phyloP scores from a whole-genome alignment of 2,888 invertebrate species.

The Hypercompe scribonia region DNA sequence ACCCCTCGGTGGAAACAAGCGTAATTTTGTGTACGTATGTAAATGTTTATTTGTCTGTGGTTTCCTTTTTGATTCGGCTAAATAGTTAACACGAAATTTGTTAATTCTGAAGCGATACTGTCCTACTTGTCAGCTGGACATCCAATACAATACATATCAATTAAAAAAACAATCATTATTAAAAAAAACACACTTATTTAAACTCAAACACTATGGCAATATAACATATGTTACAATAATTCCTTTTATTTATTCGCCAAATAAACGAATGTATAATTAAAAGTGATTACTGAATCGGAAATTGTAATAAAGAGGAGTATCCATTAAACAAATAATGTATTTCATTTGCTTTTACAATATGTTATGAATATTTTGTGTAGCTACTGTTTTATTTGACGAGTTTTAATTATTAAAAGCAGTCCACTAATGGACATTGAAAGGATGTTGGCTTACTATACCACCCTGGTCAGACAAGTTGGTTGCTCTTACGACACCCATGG shows the following conservation, averaged over 20 bases:
- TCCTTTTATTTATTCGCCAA: conserved; percentile 24
- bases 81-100: too few relatives aligned
- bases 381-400: not conserved
- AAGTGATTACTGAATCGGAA: conserved; percentile 38
- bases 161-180: not conserved
- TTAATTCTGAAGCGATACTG: too few relatives aligned
- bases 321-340: conserved; percentile 10
- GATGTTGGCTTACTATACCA: too few relatives aligned
- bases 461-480: too few relatives aligned
- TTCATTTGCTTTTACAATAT: conserved; percentile 4
- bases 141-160: not conserved
- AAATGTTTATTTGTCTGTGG: too few relatives aligned
- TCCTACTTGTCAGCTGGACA: too few relatives aligned
- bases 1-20: too few relatives aligned
- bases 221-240: conserved; percentile 1
- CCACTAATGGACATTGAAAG: too few relatives aligned
- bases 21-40: too few relatives aligned
- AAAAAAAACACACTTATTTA: not conserved
- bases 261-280: conserved; percentile 48
- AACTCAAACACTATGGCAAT: conserved; percentile 4
- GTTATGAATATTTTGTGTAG: not conserved
- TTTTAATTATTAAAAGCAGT: too few relatives aligned
- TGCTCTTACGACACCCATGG: too few relatives aligned
- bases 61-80: too few relatives aligned
- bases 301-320: conserved; percentile 33